A percentile compares a stretch with the other conserved stretches of the same genome.
Conservation (phyloP, 2,113 vertebrate genomes). For the Clinocottus analis region DNA sequence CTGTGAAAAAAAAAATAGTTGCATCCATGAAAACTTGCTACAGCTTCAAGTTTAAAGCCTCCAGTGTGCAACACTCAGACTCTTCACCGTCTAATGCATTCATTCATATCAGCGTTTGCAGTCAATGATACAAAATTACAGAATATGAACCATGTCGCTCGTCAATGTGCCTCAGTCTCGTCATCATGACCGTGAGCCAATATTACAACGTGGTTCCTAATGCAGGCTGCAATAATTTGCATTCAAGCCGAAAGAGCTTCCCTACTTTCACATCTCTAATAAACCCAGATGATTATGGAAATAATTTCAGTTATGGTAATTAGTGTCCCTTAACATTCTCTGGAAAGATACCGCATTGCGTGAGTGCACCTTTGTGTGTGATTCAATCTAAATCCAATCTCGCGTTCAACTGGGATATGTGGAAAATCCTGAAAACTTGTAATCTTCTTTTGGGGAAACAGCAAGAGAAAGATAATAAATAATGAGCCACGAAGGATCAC, state of each 20-base stretch:
- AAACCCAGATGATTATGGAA: constrained; percentile 44
- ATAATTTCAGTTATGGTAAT: constrained; percentile 44
- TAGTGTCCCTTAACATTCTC: background rate
- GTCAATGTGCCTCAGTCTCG: background rate
- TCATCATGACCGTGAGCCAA: background rate
- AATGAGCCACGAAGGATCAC: constrained; percentile 17
- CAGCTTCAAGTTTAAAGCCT: too few species aligned
- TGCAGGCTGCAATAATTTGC: constrained; percentile 19
- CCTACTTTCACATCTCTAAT: constrained; percentile 46
- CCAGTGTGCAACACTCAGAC: background rate
- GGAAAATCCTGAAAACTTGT: background rate
- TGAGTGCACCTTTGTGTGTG: background rate
- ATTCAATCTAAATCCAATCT: constrained; percentile 43
- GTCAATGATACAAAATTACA: background rate
- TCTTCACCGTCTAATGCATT: background rate
- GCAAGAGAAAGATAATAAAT: too few species aligned
- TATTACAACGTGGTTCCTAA: constrained; percentile 7
- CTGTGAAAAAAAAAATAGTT: background rate
- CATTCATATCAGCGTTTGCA: background rate
- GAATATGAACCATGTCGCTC: background rate
- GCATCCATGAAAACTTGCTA: too few species aligned
- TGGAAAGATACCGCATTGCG: background rate
- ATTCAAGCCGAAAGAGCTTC: constrained; percentile 9
- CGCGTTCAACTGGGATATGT: background rate
- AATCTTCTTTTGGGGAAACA: background rate